A percentile compares a stretch with the other conserved stretches of the same genome.
Evolutionary conservation across 2,888 invertebrate species (phyloP).

Genomic region (Apodemia duryi): DNA sequence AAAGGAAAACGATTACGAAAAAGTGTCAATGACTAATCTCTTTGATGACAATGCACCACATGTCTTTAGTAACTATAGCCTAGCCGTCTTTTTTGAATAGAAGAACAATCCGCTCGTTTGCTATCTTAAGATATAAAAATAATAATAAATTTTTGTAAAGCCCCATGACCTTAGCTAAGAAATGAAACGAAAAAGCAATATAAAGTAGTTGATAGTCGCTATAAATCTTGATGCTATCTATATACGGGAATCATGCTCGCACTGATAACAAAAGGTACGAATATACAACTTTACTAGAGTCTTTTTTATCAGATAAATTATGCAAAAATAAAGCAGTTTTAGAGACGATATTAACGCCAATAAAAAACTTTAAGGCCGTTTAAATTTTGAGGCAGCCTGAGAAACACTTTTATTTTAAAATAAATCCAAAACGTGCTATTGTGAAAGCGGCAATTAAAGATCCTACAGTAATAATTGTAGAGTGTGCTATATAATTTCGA

Average conservation of each 20-base stretch:
- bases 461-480: slow-evolving; percentile 61
- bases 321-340: neutral
- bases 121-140: neutral
- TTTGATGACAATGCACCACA: too few species aligned
- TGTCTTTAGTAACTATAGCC: too few species aligned
- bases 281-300: neutral
- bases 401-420: slow-evolving; percentile 17
- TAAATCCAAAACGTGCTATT: slow-evolving; percentile 47
- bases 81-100: too few species aligned
- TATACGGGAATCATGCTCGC: slow-evolving; percentile 55
- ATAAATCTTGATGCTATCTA: slow-evolving; percentile 76
- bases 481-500: slow-evolving; percentile 65
- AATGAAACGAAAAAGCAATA: slow-evolving; percentile 22
- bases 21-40: too few species aligned
- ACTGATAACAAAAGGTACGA: neutral
- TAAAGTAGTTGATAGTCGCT: slow-evolving; percentile 55
- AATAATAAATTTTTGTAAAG: slow-evolving; percentile 18
- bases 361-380: neutral
- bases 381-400: neutral
- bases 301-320: neutral
- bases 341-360: neutral
- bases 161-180: slow-evolving; percentile 21
- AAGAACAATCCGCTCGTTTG: too few species aligned
- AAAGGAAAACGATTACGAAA: too few species aligned
- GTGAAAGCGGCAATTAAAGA: slow-evolving; percentile 70